A percentile compares a stretch with the other conserved stretches of the same genome.
These are phyloP conservation scores for Gymnocypris eckloni DNA, from an alignment of 2,797 vertebrate genomes.

Conservation along the genomic window DNA sequence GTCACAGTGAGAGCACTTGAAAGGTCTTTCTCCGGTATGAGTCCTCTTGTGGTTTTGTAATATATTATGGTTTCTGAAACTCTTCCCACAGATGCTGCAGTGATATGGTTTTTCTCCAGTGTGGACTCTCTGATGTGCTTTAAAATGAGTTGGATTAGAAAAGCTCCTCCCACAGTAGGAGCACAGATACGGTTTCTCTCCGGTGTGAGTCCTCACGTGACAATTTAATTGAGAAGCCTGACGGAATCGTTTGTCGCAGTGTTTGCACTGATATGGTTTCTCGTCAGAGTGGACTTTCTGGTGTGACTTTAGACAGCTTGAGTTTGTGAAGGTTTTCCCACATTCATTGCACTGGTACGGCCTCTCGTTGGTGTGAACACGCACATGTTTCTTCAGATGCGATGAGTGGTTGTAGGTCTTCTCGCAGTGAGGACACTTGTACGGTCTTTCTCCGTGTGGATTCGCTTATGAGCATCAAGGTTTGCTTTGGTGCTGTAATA, in stretches of 20 bases:
- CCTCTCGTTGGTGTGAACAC: slow-evolving; percentile 42
- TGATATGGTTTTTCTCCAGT: no score
- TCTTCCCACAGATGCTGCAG: no score
- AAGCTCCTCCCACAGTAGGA: no score
- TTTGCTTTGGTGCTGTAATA: not conserved
- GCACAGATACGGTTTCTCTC: no score
- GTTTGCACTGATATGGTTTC: slow-evolving; percentile 45
- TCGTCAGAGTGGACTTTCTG: slow-evolving; percentile 19
- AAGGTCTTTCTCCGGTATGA: no score
- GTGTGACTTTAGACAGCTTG: slow-evolving; percentile 12
- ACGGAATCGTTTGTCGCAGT: slow-evolving; percentile 46
- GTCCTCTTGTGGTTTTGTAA: no score
- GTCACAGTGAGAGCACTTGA: no score
- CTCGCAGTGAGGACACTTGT: slow-evolving; percentile 37
- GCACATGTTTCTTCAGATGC: not conserved
- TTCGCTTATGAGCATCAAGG: not conserved
- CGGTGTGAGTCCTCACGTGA: not conserved
- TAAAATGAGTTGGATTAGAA: no score
- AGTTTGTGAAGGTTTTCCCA: no score
- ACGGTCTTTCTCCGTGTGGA: not conserved
- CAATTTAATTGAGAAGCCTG: slow-evolving; percentile 15
- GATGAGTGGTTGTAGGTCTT: slow-evolving; percentile 1
- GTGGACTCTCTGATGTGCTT: no score
- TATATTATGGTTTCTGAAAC: no score
- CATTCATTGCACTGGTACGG: slow-evolving; percentile 28